Base-by-base conservation (phyloP, 1,140 invertebrate genomes). In the Caenorhabditis briggsae region DNA sequence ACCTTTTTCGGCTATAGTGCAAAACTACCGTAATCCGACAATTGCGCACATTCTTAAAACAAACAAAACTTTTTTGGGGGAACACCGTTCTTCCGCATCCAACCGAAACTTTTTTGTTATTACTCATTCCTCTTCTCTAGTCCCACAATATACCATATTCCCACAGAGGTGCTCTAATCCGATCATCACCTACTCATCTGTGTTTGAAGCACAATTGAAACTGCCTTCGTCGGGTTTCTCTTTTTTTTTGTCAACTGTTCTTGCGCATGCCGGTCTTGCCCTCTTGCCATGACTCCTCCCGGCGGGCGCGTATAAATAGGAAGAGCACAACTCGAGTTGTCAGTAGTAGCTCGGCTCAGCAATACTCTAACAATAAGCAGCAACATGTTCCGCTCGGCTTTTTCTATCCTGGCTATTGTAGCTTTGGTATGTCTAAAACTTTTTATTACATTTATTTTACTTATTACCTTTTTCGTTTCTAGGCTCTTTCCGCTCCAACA, bases 351-450 rank as follows among this genome's bases (percentile, higher is more conserved):
- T 78, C 50, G 84, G 84, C 25, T 48, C n/a, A 18, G 33, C 33
- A 53, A 16, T 53, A 33, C 84, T 78, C 46, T 64, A 48, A 53
- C 84, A 53, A 58, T 33, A 50, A 64, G 65, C 84, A 85, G 84
- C 84, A 50, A 85, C 33, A 33, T 85, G 84, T 85, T 85, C 84
- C 84, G 84, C 84, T 59, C 53, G 64, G 58, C 50, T 25, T 65
- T 85, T 74, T 65, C 48, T 25, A 53, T 85, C 16, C 11, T 65
- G 16, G 25, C 84, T 48, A 59, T 85, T n/a, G 84, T 65, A 33
- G 84, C 84, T 43, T 48, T 85, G 84, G 84, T 85, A n/a, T 6
- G 82, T 41, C 41, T 61, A n/a, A 25, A 11, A 25, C n/a, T 53
- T 23, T 43, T 18, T n/a, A 70, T 20, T 23, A 0, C n/a, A 20